A percentile compares a stretch with the other conserved stretches of the same genome.
Evolutionary conservation across 2,888 invertebrate species (phyloP).

Genomic region (Micropterix aruncella): DNA sequence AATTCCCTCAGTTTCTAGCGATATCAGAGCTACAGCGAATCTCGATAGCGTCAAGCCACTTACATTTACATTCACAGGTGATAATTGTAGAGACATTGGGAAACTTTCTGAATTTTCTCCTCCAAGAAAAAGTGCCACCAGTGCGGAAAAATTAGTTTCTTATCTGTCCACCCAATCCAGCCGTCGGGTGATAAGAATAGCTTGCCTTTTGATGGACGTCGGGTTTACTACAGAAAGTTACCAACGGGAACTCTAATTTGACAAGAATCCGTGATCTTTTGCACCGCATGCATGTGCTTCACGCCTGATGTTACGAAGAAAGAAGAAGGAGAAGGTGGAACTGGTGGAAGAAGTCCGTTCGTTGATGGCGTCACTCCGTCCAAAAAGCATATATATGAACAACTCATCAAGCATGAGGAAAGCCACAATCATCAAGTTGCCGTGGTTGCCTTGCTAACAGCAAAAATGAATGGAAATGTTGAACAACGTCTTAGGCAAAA

Average conservation of each 20-base stretch:
- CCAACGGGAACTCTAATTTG: background rate
- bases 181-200: background rate
- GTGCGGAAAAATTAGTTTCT: too few relatives aligned
- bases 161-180: too few relatives aligned
- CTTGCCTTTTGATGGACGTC: background rate
- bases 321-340: conserved; percentile 1
- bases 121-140: too few relatives aligned
- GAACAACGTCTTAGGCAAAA: too few relatives aligned
- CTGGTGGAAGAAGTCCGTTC: too few relatives aligned
- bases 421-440: background rate
- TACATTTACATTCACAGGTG: conserved; percentile 1
- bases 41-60: too few relatives aligned
- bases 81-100: too few relatives aligned
- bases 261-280: background rate
- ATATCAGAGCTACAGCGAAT: too few relatives aligned
- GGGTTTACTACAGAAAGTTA: background rate
- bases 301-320: background rate
- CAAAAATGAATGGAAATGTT: background rate
- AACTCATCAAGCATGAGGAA: conserved; percentile 1
- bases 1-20: too few relatives aligned
- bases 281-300: background rate
- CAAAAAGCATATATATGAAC: background rate
- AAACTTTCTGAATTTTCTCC: too few relatives aligned
- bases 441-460: background rate
- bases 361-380: background rate